Percentiles rank a stretch among this genome's conserved stretches.
phyloP scores from a whole-genome alignment of 2,888 invertebrate species.

The Trilocha varians region DNA sequence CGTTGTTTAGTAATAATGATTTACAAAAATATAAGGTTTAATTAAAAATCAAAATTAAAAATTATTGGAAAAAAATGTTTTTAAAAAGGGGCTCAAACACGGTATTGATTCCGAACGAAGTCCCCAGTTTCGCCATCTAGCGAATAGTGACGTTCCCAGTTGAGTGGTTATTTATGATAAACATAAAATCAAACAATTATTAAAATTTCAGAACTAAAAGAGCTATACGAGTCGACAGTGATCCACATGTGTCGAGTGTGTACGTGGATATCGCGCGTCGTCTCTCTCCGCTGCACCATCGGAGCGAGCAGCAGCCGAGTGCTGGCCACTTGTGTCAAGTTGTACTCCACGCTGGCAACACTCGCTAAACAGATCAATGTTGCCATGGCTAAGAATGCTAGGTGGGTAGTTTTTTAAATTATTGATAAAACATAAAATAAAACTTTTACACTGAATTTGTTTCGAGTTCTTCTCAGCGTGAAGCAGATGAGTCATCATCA shows the following conservation, averaged over 20 bases:
- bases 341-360: slow-evolving; percentile 35
- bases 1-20: too few relatives aligned
- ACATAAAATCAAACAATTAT: background rate
- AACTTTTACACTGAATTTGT: too few relatives aligned
- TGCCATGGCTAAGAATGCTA: slow-evolving; percentile 21
- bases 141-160: too few relatives aligned
- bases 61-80: too few relatives aligned
- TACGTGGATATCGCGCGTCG: slow-evolving; percentile 23
- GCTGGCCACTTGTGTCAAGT: slow-evolving; percentile 27
- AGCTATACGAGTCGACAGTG: slow-evolving; percentile 38
- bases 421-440: too few relatives aligned
- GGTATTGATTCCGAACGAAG: too few relatives aligned
- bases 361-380: slow-evolving; percentile 31
- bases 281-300: slow-evolving; percentile 33
- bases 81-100: too few relatives aligned
- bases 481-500: too few relatives aligned
- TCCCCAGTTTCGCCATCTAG: too few relatives aligned
- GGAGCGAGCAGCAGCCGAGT: slow-evolving; percentile 42
- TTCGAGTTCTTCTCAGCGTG: too few relatives aligned
- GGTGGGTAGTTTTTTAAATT: slow-evolving; percentile 16
- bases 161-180: background rate
- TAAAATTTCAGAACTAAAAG: slow-evolving; percentile 36
- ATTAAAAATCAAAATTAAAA: too few relatives aligned
- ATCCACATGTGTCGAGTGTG: slow-evolving; percentile 43
- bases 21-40: too few relatives aligned